These are phyloP conservation scores for Smittia aterrima DNA, from an alignment of 2,888 invertebrate genomes.

Conservation along the genomic window DNA sequence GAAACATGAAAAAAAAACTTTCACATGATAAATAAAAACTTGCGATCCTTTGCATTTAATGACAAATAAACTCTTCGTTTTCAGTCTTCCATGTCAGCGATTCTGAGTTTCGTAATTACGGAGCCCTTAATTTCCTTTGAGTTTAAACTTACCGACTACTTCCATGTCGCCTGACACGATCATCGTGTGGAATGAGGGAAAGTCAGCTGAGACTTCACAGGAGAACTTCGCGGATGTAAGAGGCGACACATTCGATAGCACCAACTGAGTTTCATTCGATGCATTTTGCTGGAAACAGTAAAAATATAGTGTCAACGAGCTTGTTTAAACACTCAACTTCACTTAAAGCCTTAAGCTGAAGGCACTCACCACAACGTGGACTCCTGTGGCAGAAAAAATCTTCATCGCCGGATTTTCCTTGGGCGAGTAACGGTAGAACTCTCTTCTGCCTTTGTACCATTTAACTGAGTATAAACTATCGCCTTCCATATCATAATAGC, in stretches of 20 bases:
- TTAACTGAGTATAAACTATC: conserved; percentile 66
- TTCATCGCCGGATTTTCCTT: conserved; percentile 68
- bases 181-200: conserved; percentile 54
- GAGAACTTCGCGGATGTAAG: conserved; percentile 53
- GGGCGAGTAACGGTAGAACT: conserved; percentile 80
- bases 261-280: conserved; percentile 54
- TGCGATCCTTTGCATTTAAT: conserved; percentile 1
- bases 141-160: conserved; percentile 52
- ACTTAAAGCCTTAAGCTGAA: too few relatives aligned
- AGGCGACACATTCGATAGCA: conserved; percentile 50
- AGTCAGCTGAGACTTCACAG: conserved; percentile 55
- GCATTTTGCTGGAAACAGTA: conserved; percentile 44
- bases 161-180: conserved; percentile 53
- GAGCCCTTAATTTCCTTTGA: background rate
- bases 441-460: conserved; percentile 67
- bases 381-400: conserved; percentile 68
- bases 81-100: background rate
- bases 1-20: conserved; percentile 20
- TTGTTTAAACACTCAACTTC: background rate
- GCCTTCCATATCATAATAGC: conserved; percentile 64
- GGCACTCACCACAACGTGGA: conserved; percentile 72
- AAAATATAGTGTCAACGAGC: background rate
- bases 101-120: background rate
- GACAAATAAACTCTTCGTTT: conserved; percentile 1
- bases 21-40: conserved; percentile 19